Evolutionary conservation across 23 tunicate species (phyloP).

Genomic region (Trididemnum clinides): DNA sequence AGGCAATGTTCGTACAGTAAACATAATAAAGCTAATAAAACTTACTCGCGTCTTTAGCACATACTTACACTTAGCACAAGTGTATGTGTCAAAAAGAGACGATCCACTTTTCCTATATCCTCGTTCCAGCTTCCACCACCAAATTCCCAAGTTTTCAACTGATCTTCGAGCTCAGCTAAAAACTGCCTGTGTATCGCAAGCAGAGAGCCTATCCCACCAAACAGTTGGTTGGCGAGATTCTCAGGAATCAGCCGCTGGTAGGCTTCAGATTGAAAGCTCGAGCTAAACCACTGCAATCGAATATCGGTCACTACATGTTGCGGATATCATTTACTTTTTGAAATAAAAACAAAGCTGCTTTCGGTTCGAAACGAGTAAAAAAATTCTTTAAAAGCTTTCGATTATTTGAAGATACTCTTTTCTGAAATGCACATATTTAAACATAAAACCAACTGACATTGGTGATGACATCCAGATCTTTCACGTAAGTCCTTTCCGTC

Average conservation of each 20-base stretch:
- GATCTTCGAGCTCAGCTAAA: slow-evolving; percentile 62
- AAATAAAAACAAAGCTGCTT: too few relatives aligned
- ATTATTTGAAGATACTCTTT: too few relatives aligned
- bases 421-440: too few relatives aligned
- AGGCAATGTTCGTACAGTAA: too few relatives aligned
- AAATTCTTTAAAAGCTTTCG: too few relatives aligned
- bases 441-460: too few relatives aligned
- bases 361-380: too few relatives aligned
- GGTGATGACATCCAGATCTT: slow-evolving; percentile 81
- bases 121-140: slow-evolving; percentile 26
- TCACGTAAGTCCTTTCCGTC: slow-evolving; percentile 87
- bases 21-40: too few relatives aligned
- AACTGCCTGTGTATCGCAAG: slow-evolving; percentile 76
- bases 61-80: slow-evolving; percentile 40
- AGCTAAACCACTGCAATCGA: slow-evolving; percentile 59
- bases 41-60: too few relatives aligned
- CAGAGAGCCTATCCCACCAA: slow-evolving; percentile 63
- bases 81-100: slow-evolving; percentile 48
- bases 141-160: slow-evolving; percentile 72
- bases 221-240: slow-evolving; percentile 59
- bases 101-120: slow-evolving; percentile 38
- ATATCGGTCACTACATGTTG: too few relatives aligned
- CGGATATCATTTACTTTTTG: too few relatives aligned
- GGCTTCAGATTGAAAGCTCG: slow-evolving; percentile 26
- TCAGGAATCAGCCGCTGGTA: slow-evolving; percentile 41